A percentile compares a stretch with the other conserved stretches of the same genome.
Evolutionary conservation across 2,113 vertebrate species (phyloP).

Genomic region (Elaphurus davidianus): DNA sequence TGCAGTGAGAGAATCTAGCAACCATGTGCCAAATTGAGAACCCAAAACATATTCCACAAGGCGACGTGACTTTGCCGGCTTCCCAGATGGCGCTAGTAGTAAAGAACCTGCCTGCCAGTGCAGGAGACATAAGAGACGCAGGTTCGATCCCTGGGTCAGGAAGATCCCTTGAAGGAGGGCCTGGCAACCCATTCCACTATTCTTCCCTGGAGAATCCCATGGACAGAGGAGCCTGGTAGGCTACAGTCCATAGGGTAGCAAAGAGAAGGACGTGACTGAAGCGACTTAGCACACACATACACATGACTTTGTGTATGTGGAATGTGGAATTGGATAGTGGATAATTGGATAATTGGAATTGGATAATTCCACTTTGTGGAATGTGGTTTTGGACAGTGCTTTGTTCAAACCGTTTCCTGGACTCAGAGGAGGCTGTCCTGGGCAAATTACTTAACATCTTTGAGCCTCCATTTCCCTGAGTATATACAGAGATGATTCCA

Average conservation of each 20-base stretch:
- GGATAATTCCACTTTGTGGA: background rate
- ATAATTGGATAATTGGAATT: too few species aligned
- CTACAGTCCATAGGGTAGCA: background rate
- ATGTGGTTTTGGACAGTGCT: background rate
- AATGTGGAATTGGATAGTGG: background rate
- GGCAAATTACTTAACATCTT: background rate
- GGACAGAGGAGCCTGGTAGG: background rate
- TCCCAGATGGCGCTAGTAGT: background rate
- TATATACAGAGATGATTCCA: background rate
- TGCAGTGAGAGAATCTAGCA: background rate
- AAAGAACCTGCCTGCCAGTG: background rate
- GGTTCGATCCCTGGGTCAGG: background rate
- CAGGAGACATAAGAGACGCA: background rate
- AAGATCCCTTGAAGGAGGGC: background rate
- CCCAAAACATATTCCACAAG: fast-evolving
- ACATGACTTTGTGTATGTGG: background rate
- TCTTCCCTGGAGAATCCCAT: background rate
- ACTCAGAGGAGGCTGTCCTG: background rate
- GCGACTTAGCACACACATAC: background rate
- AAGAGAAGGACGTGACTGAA: background rate
- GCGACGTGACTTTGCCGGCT: background rate
- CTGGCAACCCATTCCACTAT: background rate
- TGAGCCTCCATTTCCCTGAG: background rate
- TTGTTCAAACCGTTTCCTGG: background rate
- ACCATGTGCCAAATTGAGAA: background rate